Evolutionary conservation across 2,888 invertebrate species (phyloP).

Genomic region (Netelia virgata): DNA sequence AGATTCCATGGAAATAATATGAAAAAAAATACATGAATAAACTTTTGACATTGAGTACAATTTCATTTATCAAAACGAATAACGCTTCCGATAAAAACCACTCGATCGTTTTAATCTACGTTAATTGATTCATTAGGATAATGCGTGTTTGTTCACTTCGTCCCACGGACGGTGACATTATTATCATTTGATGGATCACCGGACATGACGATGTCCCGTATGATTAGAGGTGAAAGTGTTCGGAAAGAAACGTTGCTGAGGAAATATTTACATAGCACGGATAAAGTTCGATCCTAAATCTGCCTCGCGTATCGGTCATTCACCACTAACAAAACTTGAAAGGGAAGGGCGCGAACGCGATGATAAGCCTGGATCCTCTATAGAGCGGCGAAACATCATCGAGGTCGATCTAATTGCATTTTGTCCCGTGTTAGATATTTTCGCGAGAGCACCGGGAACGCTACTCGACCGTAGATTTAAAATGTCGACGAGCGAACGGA

Average conservation of each 20-base stretch:
- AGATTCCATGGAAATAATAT: background rate
- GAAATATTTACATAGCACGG: constrained; percentile 11
- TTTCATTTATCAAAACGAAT: background rate
- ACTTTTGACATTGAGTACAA: background rate
- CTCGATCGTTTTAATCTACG: constrained; percentile 19
- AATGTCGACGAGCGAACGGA: constrained; percentile 29
- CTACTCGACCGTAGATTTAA: constrained; percentile 8
- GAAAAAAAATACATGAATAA: background rate
- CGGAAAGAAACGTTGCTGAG: background rate
- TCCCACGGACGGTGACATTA: background rate
- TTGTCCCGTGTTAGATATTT: background rate
- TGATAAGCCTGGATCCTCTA: background rate
- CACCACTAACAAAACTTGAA: background rate
- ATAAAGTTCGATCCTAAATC: background rate
- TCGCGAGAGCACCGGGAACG: background rate
- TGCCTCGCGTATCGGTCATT: background rate
- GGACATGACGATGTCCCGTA: background rate
- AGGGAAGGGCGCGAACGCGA: constrained; percentile 16
- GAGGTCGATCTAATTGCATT: background rate
- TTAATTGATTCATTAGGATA: constrained; percentile 50
- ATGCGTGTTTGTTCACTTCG: constrained; percentile 21
- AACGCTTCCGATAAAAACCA: background rate
- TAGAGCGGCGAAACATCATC: too few species aligned
- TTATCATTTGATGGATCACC: constrained; percentile 9
- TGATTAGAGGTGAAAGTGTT: background rate